Conservation (phyloP, 2,797 vertebrate genomes). For the Enteromius anoplus region DNA sequence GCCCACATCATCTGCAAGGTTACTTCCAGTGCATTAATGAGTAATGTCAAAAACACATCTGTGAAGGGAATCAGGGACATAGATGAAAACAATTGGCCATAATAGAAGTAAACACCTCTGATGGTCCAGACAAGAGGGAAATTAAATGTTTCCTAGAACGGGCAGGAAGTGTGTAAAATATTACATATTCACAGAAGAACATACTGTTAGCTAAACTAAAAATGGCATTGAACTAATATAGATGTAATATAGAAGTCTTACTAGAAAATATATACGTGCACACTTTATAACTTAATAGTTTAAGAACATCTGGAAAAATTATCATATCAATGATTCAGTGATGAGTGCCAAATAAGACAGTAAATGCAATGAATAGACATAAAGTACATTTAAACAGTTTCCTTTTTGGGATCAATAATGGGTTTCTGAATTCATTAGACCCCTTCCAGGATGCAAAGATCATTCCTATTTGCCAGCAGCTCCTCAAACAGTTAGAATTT, state of each 20-base stretch:
- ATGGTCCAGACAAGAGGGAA: not conserved
- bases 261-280: not conserved
- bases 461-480: not conserved
- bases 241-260: not conserved
- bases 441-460: not conserved
- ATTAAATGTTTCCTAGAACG: not conserved
- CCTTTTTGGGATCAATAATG: not conserved
- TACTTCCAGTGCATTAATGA: conserved; percentile 36
- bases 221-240: not conserved
- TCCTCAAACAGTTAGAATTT: conserved; percentile 18
- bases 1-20: conserved; percentile 37
- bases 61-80: not conserved
- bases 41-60: conserved; percentile 17
- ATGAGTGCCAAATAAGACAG: not conserved
- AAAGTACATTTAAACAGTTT: not conserved
- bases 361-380: not conserved
- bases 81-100: not conserved
- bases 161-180: not conserved
- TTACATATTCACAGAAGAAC: not conserved
- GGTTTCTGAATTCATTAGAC: not conserved
- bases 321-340: not conserved
- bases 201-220: not conserved
- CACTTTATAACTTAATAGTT: not conserved
- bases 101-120: not conserved
- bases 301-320: not conserved